A percentile compares a stretch with the other conserved stretches of the same genome.
Evolutionary conservation across 2,797 vertebrate species (phyloP).

Genomic region (Dermochelys coriacea): DNA sequence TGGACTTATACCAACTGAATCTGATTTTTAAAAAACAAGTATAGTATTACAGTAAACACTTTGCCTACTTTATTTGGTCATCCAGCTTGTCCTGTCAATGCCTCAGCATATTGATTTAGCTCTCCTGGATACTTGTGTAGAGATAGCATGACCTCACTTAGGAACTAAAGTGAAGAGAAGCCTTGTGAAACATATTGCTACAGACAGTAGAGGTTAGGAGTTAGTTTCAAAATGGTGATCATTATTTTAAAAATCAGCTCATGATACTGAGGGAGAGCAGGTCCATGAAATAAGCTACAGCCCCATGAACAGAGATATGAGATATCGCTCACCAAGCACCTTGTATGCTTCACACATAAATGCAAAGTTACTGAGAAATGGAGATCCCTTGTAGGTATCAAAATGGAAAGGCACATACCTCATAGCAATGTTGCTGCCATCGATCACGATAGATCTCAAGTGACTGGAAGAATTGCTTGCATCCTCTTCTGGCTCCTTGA

Average conservation of each 20-base stretch:
- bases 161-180: not conserved
- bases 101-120: not conserved
- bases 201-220: not conserved
- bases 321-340: too few relatives aligned
- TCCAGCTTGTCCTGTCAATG: not conserved
- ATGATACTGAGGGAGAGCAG: not conserved
- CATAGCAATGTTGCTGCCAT: conserved; percentile 96
- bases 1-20: not conserved
- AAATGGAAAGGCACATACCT: conserved; percentile 82
- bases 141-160: not conserved
- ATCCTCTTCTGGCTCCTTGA: conserved; percentile 47
- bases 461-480: conserved; percentile 21
- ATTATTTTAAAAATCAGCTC: accelerated
- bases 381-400: not conserved
- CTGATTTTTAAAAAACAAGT: not conserved
- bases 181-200: not conserved
- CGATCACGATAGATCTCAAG: conserved; percentile 90
- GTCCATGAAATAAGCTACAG: not conserved
- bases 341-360: not conserved
- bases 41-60: not conserved
- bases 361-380: not conserved
- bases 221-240: not conserved
- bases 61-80: not conserved
- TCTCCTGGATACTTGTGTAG: not conserved
- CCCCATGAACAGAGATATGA: not conserved